Evolutionary conservation across 2,113 vertebrate genomes (phyloP).

Genomic region (Tilapia sparmanii): DNA sequence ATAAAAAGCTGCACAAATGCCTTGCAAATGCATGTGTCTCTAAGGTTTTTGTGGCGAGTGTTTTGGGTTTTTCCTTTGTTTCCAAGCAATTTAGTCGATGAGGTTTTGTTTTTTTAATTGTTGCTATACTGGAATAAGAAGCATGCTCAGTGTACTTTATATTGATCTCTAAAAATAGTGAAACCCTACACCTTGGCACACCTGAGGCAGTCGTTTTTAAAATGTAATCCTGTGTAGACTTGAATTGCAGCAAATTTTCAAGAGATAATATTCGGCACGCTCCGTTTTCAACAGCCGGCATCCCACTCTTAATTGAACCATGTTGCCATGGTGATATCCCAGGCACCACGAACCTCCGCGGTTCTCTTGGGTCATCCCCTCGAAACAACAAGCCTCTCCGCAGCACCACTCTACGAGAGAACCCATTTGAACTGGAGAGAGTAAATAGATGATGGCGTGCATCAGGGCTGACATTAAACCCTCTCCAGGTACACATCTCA

Average conservation of each 20-base stretch:
- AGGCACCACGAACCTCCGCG: background rate
- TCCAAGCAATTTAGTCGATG: background rate
- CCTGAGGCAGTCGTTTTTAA: background rate
- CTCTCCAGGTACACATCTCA: background rate
- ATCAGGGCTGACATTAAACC: background rate
- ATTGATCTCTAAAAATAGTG: background rate
- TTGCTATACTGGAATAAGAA: background rate
- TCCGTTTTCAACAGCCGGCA: background rate
- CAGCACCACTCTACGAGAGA: background rate
- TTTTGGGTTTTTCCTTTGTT: background rate
- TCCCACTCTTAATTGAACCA: background rate
- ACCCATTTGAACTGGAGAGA: background rate
- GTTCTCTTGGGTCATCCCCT: background rate
- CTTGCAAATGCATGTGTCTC: background rate
- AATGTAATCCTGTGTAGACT: background rate
- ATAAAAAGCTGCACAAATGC: background rate
- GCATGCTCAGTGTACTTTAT: background rate
- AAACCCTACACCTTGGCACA: background rate
- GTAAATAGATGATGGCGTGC: background rate
- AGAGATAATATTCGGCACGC: background rate
- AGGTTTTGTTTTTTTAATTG: background rate
- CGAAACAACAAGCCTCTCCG: background rate
- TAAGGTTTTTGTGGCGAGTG: background rate
- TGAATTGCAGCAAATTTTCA: background rate
- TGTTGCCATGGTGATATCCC: background rate